These are phyloP conservation scores for Germaria angustata DNA, from an alignment of 2,888 invertebrate species.

Conservation along the genomic window DNA sequence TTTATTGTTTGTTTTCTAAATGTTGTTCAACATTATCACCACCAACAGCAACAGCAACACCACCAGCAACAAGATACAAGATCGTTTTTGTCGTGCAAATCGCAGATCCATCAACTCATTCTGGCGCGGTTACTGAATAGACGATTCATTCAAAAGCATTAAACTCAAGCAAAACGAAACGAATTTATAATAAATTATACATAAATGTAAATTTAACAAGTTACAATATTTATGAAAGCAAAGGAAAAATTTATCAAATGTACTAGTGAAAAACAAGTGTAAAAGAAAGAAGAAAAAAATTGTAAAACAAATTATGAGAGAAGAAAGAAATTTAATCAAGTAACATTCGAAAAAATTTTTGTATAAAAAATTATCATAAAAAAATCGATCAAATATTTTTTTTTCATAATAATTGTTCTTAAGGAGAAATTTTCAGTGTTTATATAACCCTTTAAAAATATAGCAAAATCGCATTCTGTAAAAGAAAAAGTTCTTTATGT, in stretches of 20 bases:
- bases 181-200: slow-evolving; percentile 27
- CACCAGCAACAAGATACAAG: slow-evolving; percentile 21
- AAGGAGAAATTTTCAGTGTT: slow-evolving; percentile 14
- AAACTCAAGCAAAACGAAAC: slow-evolving; percentile 23
- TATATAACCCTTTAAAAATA: slow-evolving; percentile 36
- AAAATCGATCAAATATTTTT: neutral
- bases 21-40: slow-evolving; percentile 50
- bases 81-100: slow-evolving; percentile 57
- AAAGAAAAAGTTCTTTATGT: slow-evolving; percentile 22
- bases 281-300: neutral
- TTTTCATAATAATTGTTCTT: neutral
- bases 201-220: slow-evolving; percentile 31
- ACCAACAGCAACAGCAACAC: slow-evolving; percentile 23
- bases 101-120: slow-evolving; percentile 42
- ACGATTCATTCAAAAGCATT: slow-evolving; percentile 30
- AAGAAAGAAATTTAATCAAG: neutral
- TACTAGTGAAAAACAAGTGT: slow-evolving; percentile 9
- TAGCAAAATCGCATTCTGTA: slow-evolving; percentile 33
- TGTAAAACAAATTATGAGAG: neutral
- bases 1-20: slow-evolving; percentile 60
- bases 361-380: slow-evolving; percentile 15
- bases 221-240: slow-evolving; percentile 9
- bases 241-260: neutral
- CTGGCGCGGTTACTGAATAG: slow-evolving; percentile 48
- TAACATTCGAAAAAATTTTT: neutral